phyloP scores from a whole-genome alignment of 2,888 invertebrate genomes.

The Camponotus fellah region DNA sequence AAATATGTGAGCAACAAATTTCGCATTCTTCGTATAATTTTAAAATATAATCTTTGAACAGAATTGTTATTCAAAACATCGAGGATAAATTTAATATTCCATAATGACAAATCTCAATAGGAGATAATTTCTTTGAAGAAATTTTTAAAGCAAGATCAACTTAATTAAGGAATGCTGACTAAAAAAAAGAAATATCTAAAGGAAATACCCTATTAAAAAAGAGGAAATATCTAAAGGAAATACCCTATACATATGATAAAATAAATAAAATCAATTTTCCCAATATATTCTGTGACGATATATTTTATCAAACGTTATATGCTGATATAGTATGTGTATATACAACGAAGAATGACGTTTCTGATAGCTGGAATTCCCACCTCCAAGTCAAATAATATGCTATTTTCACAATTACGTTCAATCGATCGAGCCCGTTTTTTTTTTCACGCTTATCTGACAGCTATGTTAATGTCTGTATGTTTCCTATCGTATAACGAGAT shows the following conservation, averaged over 20 bases:
- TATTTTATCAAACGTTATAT: background rate
- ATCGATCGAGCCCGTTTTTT: constrained; percentile 12
- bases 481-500: background rate
- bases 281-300: background rate
- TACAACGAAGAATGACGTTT: constrained; percentile 33
- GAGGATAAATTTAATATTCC: background rate
- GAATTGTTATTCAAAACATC: background rate
- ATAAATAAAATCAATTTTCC: constrained; percentile 5
- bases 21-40: background rate
- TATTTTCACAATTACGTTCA: constrained; percentile 30
- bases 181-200: background rate
- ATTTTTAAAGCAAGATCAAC: background rate
- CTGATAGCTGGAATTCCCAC: constrained; percentile 39
- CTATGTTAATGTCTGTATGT: background rate
- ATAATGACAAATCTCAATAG: background rate
- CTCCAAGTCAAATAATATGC: constrained; percentile 4
- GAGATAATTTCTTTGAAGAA: background rate
- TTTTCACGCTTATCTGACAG: constrained; percentile 10
- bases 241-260: background rate
- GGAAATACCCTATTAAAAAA: too few species aligned
- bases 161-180: background rate
- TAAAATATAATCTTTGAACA: background rate
- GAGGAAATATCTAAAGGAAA: background rate
- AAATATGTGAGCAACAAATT: background rate
- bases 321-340: constrained; percentile 24